Evolutionary conservation across 2,888 invertebrate species (phyloP).

Genomic region (Polymixis lichenea): DNA sequence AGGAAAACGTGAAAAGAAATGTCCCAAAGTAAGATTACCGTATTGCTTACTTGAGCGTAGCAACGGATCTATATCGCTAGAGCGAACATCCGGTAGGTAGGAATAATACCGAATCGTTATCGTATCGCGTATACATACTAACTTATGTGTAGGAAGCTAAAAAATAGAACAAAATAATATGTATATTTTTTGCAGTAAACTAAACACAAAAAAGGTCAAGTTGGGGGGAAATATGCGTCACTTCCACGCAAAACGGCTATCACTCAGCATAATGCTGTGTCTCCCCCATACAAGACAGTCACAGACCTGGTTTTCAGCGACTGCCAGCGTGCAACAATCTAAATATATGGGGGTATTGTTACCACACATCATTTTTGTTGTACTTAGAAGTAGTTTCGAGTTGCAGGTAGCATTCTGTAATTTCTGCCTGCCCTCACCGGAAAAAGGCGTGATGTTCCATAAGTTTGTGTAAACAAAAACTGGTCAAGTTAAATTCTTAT

Average conservation of each 20-base stretch:
- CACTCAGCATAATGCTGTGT: background rate
- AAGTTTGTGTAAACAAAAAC: background rate
- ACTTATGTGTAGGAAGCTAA: background rate
- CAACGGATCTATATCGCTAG: constrained; percentile 16
- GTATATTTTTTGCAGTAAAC: background rate
- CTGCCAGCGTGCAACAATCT: background rate
- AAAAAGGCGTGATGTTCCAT: background rate
- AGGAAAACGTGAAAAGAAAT: constrained; percentile 44
- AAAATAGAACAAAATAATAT: background rate
- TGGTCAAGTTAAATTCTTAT: background rate
- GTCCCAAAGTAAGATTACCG: constrained; percentile 16
- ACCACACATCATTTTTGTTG: background rate
- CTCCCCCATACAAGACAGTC: background rate
- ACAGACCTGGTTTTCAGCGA: background rate
- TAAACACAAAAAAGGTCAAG: background rate
- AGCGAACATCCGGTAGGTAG: background rate
- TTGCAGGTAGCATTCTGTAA: background rate
- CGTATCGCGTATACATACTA: background rate
- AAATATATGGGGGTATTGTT: background rate
- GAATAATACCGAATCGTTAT: background rate
- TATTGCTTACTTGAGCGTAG: constrained; percentile 28
- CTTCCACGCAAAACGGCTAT: background rate
- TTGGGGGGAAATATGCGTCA: background rate
- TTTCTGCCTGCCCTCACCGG: background rate
- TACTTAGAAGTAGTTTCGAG: background rate